Base-by-base conservation (phyloP, 2,888 invertebrate genomes). In the Hedychridium roseum region DNA sequence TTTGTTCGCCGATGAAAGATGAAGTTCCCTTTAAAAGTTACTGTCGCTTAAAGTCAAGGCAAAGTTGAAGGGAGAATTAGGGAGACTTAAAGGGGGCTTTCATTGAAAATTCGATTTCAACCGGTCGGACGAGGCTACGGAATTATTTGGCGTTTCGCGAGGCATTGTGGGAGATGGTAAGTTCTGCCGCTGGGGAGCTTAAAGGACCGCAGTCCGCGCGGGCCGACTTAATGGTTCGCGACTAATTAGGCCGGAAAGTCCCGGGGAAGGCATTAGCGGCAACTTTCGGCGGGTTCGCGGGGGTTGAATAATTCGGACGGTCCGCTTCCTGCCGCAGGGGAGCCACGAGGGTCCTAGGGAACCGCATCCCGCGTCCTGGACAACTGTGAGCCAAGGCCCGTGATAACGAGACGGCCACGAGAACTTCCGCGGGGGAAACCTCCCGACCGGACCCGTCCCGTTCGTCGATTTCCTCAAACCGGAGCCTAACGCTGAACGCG, bases 161-260 rank as follows among this genome's bases (percentile, higher is more conserved):
- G n/a, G n/a, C n/a, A n/a, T n/a, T n/a, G n/a, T n/a, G n/a, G n/a
- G n/a, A n/a, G n/a, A n/a, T n/a, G n/a, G n/a, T n/a, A n/a, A n/a
- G n/a, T n/a, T n/a, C n/a, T n/a, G n/a, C n/a, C n/a, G n/a, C n/a
- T n/a, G n/a, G n/a, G n/a, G n/a, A n/a, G n/a, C n/a, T n/a, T n/a
- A n/a, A n/a, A n/a, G n/a, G n/a, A n/a, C n/a, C n/a, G n/a, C n/a
- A n/a, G n/a, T n/a, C n/a, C n/a, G n/a, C n/a, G n/a, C n/a, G n/a
- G n/a, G n/a, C n/a, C n/a, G n/a, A 73, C 69, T 71, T 74, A 74
- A 74, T 72, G 70, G 72, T 66, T 63, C 60, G 60, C 58, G 64
- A 58, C 61, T 68, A 70, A 70, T 70, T 70, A 64, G 57, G 57
- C 61, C 53, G 61, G 64, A 59, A 61, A 64, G 60, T 54, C 54